phyloP scores from a whole-genome alignment of 2,113 vertebrate genomes.

The Megalops atlanticus region DNA sequence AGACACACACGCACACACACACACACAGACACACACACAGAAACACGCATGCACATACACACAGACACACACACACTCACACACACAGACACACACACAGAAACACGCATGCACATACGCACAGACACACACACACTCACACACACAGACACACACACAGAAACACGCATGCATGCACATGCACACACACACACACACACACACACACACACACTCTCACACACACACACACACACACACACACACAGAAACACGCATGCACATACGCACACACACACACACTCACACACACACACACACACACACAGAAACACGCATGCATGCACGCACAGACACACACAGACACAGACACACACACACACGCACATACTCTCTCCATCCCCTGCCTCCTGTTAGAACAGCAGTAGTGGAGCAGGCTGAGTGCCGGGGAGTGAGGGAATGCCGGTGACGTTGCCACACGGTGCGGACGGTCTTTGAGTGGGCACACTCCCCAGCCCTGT shows the following conservation, averaged over 20 bases:
- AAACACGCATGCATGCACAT: slow-evolving; percentile 23
- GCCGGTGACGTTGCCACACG: slow-evolving; percentile 60
- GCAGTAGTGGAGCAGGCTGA: slow-evolving; percentile 55
- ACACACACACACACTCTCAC: not conserved
- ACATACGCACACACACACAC: too few species aligned
- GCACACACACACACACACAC: slow-evolving; percentile 20
- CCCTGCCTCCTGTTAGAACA: slow-evolving; percentile 67
- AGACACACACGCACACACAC: not conserved
- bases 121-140: slow-evolving; percentile 40
- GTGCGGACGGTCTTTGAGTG: slow-evolving; percentile 61
- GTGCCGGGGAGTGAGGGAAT: slow-evolving; percentile 72
- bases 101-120: slow-evolving; percentile 9
- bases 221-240: too few species aligned
- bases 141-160: slow-evolving; percentile 22
- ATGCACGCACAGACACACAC: too few species aligned
- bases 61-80: not conserved
- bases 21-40: slow-evolving; percentile 29
- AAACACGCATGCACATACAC: slow-evolving; percentile 18
- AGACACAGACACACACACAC: slow-evolving; percentile 20
- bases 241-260: too few species aligned
- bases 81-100: not conserved
- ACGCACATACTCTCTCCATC: slow-evolving; percentile 7
- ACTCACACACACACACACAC: too few species aligned
- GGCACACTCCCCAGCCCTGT: slow-evolving; percentile 53
- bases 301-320: too few species aligned